A percentile compares a stretch with the other conserved stretches of the same genome.
These are phyloP conservation scores for Erpornis zantholeuca DNA, from an alignment of 2,113 vertebrate genomes.

Conservation along the genomic window DNA sequence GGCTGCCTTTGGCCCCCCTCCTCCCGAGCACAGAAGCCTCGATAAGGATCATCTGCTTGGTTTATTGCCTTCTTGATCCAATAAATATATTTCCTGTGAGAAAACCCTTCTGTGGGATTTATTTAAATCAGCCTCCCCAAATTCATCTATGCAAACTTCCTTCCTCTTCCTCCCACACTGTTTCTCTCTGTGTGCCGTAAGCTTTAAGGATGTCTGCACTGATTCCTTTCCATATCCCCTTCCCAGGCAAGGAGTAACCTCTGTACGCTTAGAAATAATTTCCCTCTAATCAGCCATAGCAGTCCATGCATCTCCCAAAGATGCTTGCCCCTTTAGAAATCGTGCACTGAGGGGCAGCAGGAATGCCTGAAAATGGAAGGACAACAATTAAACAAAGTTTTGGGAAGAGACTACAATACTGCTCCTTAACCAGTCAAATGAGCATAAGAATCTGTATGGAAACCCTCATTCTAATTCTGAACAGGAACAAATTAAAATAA, in stretches of 20 bases:
- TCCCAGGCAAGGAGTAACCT: not conserved
- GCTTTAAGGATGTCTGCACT: not conserved
- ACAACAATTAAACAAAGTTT: not conserved
- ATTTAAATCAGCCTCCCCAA: slow-evolving; percentile 29
- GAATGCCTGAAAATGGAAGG: not conserved
- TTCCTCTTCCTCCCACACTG: slow-evolving; percentile 18
- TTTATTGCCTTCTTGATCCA: slow-evolving; percentile 52
- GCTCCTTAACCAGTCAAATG: not conserved
- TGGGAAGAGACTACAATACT: not conserved
- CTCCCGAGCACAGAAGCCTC: slow-evolving; percentile 29
- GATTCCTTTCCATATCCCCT: not conserved
- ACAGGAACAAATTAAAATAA: not conserved
- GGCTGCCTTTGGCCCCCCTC: slow-evolving; percentile 31
- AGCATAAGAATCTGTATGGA: not conserved
- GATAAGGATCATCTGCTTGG: slow-evolving; percentile 41
- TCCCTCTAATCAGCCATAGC: not conserved
- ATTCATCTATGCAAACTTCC: slow-evolving; percentile 14
- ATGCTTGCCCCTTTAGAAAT: not conserved
- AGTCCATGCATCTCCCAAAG: fast-evolving
- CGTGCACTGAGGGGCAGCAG: not conserved
- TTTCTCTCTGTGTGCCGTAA: fast-evolving
- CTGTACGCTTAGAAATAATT: not conserved
- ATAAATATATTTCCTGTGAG: slow-evolving; percentile 48
- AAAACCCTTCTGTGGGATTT: slow-evolving; percentile 26
- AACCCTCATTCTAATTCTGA: not conserved